Base-by-base conservation (phyloP, 2,113 vertebrate genomes). In the Nematolebias whitei region DNA sequence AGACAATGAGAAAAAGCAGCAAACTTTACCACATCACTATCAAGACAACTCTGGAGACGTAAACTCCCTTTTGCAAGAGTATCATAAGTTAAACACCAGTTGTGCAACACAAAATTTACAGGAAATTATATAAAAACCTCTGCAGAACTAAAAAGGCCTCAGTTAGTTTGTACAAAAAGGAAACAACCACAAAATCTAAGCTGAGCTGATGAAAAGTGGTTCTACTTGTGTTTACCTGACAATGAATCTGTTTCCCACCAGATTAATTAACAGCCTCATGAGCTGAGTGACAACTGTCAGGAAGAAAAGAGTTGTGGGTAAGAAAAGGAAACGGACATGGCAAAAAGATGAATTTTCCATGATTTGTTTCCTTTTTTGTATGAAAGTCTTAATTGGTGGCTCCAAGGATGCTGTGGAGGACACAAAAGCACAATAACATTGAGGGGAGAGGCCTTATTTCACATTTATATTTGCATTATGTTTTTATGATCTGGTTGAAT, bases 251-350 rank as follows among this genome's bases (percentile, higher is more conserved):
- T n/a, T n/a, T n/a, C n/a, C n/a, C 26, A 60, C 22, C 47, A 41
- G 16, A 45, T 53, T 50, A 63, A 59, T 74, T 60, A 69, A 45
- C 24, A 58, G 43, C 39, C 44, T 14, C 24, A 40, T n/a, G 59
- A 39, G 60, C 22, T 65, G 76, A 71, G 65, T 40, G 79, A 63
- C 26, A 45, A 50, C n/a, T 53, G 23, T 56, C 48, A 68, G 80
- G 77, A 86, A 86, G 88, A 76, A 88, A 89, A 70, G 26, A 51
- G 63, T 49, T 65, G 23, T 47, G 51, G 61, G 57, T 49, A 50
- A 44, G 16, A 15, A 71, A 64, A 79, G 81, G 83, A 83, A 79
- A 43, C 60, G 64, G 38, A 77, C 50, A 43, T 19, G 66, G 63
- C 53, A 58, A 44, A 38, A 57, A 71, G 62, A 10, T 56, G 19